phyloP scores from a whole-genome alignment of 2,113 vertebrate species.

The Menura novaehollandiae region DNA sequence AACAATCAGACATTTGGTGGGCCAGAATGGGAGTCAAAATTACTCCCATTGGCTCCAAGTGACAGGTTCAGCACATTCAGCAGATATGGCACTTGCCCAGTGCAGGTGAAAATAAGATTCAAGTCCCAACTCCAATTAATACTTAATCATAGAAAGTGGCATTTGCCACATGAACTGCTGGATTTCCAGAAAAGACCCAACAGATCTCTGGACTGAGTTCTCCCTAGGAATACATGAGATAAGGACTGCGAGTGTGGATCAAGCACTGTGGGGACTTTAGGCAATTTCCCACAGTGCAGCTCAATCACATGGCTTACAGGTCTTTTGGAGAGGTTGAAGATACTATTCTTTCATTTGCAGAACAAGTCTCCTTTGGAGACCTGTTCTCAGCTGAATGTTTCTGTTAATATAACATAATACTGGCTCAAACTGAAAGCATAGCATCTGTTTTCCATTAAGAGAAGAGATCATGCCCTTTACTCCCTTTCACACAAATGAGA shows the following conservation, averaged over 20 bases:
- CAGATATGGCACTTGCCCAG: background rate
- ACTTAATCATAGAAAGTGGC: background rate
- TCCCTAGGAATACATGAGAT: background rate
- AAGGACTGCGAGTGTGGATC: background rate
- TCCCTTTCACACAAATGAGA: background rate
- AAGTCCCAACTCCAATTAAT: background rate
- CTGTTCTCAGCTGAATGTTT: background rate
- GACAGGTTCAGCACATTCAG: background rate
- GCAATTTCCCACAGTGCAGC: background rate
- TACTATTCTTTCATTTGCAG: background rate
- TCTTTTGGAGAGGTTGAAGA: background rate
- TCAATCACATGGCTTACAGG: background rate
- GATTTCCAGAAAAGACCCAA: background rate
- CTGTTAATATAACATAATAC: background rate
- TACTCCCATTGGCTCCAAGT: background rate
- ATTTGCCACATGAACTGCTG: background rate
- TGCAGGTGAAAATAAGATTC: background rate
- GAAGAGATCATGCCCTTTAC: background rate
- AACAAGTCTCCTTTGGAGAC: background rate
- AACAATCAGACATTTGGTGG: background rate
- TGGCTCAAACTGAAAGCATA: background rate
- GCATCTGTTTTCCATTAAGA: background rate
- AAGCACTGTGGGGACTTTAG: background rate
- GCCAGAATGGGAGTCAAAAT: background rate
- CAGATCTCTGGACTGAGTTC: background rate